A percentile compares a stretch with the other conserved stretches of the same genome.
phyloP scores from a whole-genome alignment of 2,113 vertebrate species.

The human region GRCh38 chr14:87750001-87750500 shows the following conservation, averaged over 20 bases:
- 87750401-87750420: not conserved
- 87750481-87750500: not conserved
- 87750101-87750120: not conserved
- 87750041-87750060: not conserved
- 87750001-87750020: slow-evolving; percentile 44
- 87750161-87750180: not conserved
- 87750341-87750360: not conserved
- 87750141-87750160: not conserved
- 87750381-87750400: not conserved
- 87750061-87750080: not conserved
- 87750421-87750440: not conserved
- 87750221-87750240: not conserved
- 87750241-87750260: not conserved
- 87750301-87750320: not conserved
- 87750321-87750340: not conserved
- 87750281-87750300: slow-evolving; percentile 44
- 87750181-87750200: not conserved
- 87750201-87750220: not conserved
- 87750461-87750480: fast-evolving
- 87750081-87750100: not conserved
- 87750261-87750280: slow-evolving; percentile 14
- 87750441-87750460: not conserved
- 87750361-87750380: not conserved
- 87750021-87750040: not conserved
- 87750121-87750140: not conserved